Conservation (phyloP, 2,888 invertebrate genomes). For the Empis stercorea region DNA sequence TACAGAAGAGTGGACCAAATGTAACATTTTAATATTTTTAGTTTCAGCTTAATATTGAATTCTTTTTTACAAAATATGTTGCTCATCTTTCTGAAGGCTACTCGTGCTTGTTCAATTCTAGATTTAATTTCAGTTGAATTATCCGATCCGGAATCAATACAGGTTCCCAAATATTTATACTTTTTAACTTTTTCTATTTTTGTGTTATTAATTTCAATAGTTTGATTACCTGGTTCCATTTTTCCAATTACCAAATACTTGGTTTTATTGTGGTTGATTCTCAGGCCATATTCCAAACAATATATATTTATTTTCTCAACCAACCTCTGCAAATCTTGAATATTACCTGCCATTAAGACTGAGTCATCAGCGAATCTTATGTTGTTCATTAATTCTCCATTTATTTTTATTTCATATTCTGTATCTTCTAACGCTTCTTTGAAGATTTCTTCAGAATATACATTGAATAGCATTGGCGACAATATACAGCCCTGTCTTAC, state of each 20-base stretch:
- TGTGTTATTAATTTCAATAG: neutral
- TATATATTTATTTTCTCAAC: neutral
- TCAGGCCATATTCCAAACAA: neutral
- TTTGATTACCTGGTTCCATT: neutral
- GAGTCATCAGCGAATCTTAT: neutral
- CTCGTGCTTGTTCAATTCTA: too few relatives aligned
- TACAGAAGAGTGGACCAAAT: too few relatives aligned
- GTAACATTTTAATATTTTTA: too few relatives aligned
- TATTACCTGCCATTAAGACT: neutral
- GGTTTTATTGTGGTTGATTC: neutral
- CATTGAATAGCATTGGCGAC: conserved; percentile 1
- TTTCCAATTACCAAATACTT: neutral
- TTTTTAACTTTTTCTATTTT: neutral
- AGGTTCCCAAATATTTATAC: neutral
- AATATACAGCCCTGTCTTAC: neutral
- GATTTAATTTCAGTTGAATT: too few relatives aligned
- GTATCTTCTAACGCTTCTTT: neutral
- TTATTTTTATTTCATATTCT: neutral
- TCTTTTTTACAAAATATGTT: too few relatives aligned
- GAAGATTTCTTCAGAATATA: conserved; percentile 2
- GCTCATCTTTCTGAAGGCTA: too few relatives aligned
- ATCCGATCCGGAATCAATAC: too few relatives aligned
- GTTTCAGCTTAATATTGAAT: too few relatives aligned
- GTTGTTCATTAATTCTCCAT: neutral
- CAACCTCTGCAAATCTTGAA: neutral